Conservation (phyloP, 1,140 invertebrate species). For the Ridgeia piscesae region DNA sequence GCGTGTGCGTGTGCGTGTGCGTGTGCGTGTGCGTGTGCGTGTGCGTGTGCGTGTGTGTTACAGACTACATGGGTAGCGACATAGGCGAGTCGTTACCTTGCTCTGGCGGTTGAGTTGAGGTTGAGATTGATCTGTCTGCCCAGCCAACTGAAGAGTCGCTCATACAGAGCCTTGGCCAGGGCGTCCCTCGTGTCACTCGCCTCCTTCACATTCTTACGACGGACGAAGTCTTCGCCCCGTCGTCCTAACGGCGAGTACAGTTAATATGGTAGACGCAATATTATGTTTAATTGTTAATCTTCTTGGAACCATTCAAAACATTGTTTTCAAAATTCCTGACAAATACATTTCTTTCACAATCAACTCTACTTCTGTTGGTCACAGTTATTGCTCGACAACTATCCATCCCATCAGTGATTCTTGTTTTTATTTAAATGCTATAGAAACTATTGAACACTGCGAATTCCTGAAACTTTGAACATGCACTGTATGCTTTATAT, state of each 20-base stretch:
- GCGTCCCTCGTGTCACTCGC: slow-evolving; percentile 71
- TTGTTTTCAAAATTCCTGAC: too few species aligned
- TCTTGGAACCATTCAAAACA: too few species aligned
- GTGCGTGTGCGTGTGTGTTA: neutral
- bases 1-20: neutral
- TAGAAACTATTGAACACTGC: neutral
- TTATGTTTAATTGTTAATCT: too few species aligned
- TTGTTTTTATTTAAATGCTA: neutral
- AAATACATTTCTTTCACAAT: too few species aligned
- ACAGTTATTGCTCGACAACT: too few species aligned
- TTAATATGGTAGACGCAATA: too few species aligned
- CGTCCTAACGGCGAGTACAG: neutral
- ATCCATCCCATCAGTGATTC: too few species aligned
- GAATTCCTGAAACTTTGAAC: neutral
- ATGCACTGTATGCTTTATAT: neutral
- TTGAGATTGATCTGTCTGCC: slow-evolving; percentile 86
- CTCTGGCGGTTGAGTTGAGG: slow-evolving; percentile 65
- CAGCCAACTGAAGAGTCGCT: slow-evolving; percentile 90
- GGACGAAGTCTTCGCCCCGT: neutral
- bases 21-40: neutral
- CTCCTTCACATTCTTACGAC: slow-evolving; percentile 26
- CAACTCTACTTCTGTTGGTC: too few species aligned
- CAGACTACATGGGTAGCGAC: too few species aligned
- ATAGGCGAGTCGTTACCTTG: neutral
- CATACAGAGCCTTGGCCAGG: slow-evolving; percentile 93